Conservation (phyloP, 2,888 invertebrate species). For the Pristionchus maxplancki region DNA sequence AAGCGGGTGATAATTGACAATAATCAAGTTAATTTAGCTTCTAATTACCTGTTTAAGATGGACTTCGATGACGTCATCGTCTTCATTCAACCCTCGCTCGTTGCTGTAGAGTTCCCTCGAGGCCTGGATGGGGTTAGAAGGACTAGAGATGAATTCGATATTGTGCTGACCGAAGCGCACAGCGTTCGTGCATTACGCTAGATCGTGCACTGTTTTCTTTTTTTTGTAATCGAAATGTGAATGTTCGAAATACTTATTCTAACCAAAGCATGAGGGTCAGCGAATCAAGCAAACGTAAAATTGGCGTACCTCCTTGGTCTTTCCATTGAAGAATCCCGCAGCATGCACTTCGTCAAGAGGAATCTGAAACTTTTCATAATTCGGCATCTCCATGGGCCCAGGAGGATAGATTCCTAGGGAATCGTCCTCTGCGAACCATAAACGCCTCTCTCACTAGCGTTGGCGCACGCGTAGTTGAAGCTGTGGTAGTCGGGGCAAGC, state of each 20-base stretch:
- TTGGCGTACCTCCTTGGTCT: neutral
- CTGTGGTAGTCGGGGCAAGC: neutral
- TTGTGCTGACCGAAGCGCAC: neutral
- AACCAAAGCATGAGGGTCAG: neutral
- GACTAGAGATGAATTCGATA: neutral
- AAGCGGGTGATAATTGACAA: too few species aligned
- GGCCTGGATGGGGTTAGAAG: neutral
- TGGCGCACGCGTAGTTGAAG: neutral
- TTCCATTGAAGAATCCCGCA: slow-evolving; percentile 38
- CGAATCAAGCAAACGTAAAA: neutral
- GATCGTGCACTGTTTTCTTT: too few species aligned
- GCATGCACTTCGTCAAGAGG: slow-evolving; percentile 8
- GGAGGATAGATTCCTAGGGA: neutral
- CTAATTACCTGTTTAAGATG: slow-evolving; percentile 31
- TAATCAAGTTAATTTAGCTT: neutral
- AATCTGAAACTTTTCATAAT: neutral
- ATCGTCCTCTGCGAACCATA: neutral
- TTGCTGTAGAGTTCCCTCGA: slow-evolving; percentile 7
- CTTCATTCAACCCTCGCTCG: neutral
- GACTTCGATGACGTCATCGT: slow-evolving; percentile 47
- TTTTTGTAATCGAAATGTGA: neutral
- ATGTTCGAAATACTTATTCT: neutral
- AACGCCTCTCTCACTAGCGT: neutral
- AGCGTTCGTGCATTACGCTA: neutral
- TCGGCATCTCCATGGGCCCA: neutral